Evolutionary conservation across 2,888 invertebrate species (phyloP), one percentile per base, ranked within the genome.

Genomic region (Caenorhabditis sp.): DNA sequence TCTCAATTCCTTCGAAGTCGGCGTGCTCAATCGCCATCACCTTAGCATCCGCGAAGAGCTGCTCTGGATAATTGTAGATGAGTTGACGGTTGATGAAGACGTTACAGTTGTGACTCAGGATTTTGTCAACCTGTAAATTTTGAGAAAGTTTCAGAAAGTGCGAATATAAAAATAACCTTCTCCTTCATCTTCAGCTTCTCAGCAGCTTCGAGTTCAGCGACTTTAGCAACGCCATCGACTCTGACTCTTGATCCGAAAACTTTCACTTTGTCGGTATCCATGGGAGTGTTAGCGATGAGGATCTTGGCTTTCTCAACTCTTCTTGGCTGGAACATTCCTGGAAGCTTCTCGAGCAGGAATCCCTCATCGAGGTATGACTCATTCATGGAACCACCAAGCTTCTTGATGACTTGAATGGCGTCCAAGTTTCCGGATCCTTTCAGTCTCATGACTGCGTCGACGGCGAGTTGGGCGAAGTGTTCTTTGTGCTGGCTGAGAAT

Each of bases 121-220:
- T 99, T 93, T 97, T 97, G 91, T 96, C 95, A 2, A 99, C 91
- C 73, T 73, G 35, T 4, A 63, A 51, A 35, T 41, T 22, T 1
- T 26, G 14, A 19, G 22, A n/a, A 58, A 16, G 7, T 56, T 63
- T 63, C 6, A 8, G 41, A 24, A 22, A 49, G 10, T 47, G 2
- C 5, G 47, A 47, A 12, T 16, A 47, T 16, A 19, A 8, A 10
- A n/a, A n/a, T n/a, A n/a, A 74, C 74, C 94, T 99, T 99, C 90
- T 97, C 97, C 93, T 97, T 98, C 99, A 99, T 99, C 93, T 99
- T 99, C 92, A 98, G 97, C 92, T 98, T 99, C 93, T 99, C 99
- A 1, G 98, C 98, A 61, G 96, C 93, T 94, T 99, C 99, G 68
- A 99, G 94, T 92, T 99, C 98, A 5, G 99, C 99, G 85, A 99